phyloP scores from a whole-genome alignment of 2,888 invertebrate species.

The Pheosia tremula region DNA sequence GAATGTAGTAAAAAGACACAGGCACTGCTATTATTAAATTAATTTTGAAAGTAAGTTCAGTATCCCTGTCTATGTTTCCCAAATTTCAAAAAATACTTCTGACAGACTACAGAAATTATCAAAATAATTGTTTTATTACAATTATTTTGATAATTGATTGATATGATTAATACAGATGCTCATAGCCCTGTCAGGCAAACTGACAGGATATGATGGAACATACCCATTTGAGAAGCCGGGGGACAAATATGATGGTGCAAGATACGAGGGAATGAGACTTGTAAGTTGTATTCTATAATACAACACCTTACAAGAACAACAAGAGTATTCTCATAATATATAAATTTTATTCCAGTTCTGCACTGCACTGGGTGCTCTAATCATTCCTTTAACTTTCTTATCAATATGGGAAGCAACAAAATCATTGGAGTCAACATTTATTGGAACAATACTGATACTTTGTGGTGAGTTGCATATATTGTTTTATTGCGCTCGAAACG shows the following conservation, averaged over 20 bases:
- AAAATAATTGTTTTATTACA: no score
- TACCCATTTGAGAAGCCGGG: slow-evolving; percentile 98
- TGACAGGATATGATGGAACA: slow-evolving; percentile 97
- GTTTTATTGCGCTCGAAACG: no score
- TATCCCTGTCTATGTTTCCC: no score
- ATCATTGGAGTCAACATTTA: slow-evolving; percentile 90
- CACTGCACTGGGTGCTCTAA: slow-evolving; percentile 92
- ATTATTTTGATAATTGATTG: neutral
- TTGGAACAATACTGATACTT: slow-evolving; percentile 92
- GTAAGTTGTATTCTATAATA: slow-evolving; percentile 79
- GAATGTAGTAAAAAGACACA: no score
- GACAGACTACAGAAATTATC: no score
- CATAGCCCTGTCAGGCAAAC: slow-evolving; percentile 95
- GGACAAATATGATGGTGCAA: slow-evolving; percentile 95
- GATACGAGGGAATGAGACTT: slow-evolving; percentile 96
- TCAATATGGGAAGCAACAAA: slow-evolving; percentile 95
- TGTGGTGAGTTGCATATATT: slow-evolving; percentile 86
- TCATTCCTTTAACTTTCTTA: slow-evolving; percentile 94
- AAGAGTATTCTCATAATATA: neutral
- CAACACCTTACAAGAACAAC: neutral
- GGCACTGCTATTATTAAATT: no score
- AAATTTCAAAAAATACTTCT: no score
- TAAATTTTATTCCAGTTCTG: slow-evolving; percentile 90
- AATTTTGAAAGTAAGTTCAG: no score
- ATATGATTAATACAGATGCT: slow-evolving; percentile 89